Percentiles rank a stretch among this genome's conserved stretches.
phyloP scores from a whole-genome alignment of 2,113 vertebrate genomes.

The Boleophthalmus pectinirostris region DNA sequence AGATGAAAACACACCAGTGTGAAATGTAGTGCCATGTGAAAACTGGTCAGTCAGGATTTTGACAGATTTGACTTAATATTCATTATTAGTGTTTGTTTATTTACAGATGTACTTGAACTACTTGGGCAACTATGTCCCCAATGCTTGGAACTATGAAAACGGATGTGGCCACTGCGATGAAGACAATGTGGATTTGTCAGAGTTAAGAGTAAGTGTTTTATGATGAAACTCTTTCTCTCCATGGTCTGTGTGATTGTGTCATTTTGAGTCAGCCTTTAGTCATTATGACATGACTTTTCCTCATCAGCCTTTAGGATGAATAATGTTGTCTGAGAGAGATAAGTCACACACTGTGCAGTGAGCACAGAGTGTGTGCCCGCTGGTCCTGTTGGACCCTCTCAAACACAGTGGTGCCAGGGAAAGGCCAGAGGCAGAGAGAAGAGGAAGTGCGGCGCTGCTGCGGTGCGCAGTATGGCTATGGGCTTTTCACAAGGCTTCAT shows the following conservation, averaged over 20 bases:
- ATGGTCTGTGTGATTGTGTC: constrained; percentile 17
- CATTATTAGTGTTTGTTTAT: constrained; percentile 15
- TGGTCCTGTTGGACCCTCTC: constrained; percentile 53
- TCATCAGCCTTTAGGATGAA: constrained; percentile 22
- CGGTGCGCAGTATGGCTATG: constrained; percentile 77
- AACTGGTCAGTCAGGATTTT: background rate
- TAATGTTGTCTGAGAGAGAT: constrained; percentile 32
- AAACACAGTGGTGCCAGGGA: constrained; percentile 41
- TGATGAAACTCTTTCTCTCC: background rate
- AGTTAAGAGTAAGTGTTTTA: constrained; percentile 80
- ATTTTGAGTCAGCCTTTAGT: constrained; percentile 27
- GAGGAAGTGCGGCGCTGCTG: constrained; percentile 67
- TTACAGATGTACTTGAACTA: constrained; percentile 93
- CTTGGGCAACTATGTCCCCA: constrained; percentile 93
- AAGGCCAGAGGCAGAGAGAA: constrained; percentile 52
- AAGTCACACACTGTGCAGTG: constrained; percentile 51
- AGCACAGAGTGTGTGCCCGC: constrained; percentile 46
- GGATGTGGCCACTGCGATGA: constrained; percentile 87
- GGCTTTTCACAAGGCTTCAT: constrained; percentile 73
- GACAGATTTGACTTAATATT: background rate
- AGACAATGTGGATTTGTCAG: constrained; percentile 84
- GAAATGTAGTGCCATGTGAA: background rate
- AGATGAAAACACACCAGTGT: background rate
- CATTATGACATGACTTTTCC: constrained; percentile 23
- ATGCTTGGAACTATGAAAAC: constrained; percentile 89